These are phyloP conservation scores for Stomatorhinus ivindoensis DNA, from an alignment of 2,113 vertebrate species.

Conservation along the genomic window DNA sequence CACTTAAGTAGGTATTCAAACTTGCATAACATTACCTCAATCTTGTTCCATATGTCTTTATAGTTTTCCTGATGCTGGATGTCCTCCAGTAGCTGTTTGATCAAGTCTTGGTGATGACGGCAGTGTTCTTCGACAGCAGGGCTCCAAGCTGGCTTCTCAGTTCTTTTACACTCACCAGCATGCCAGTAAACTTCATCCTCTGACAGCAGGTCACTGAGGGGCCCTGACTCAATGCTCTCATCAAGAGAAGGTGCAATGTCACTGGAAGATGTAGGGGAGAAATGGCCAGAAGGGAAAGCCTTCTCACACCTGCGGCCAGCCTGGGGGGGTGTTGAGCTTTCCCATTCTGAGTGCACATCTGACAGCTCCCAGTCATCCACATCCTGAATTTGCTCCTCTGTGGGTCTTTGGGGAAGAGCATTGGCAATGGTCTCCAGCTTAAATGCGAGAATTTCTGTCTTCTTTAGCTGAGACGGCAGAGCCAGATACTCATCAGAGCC, in stretches of 20 bases:
- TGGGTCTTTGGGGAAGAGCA: slow-evolving; percentile 68
- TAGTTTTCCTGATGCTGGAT: slow-evolving; percentile 81
- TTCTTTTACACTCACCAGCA: slow-evolving; percentile 50
- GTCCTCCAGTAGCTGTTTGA: slow-evolving; percentile 80
- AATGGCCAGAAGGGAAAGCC: slow-evolving; percentile 42
- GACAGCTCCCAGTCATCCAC: slow-evolving; percentile 95
- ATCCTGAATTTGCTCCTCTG: slow-evolving; percentile 71
- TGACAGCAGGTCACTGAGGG: slow-evolving; percentile 77
- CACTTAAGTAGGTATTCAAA: background rate
- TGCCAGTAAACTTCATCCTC: slow-evolving; percentile 68
- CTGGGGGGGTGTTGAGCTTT: slow-evolving; percentile 55
- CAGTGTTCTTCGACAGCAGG: slow-evolving; percentile 51
- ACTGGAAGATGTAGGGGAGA: slow-evolving; percentile 81
- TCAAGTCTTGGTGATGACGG: slow-evolving; percentile 61
- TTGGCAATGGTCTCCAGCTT: slow-evolving; percentile 85
- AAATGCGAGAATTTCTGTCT: slow-evolving; percentile 83
- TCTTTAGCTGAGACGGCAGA: slow-evolving; percentile 82
- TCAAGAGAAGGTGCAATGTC: slow-evolving; percentile 78
- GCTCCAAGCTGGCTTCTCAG: slow-evolving; percentile 33
- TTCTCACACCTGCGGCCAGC: slow-evolving; percentile 58
- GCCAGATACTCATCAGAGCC: slow-evolving; percentile 95
- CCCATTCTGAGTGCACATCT: slow-evolving; percentile 83
- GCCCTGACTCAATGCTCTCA: slow-evolving; percentile 84
- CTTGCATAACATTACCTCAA: slow-evolving; percentile 70
- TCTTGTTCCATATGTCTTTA: slow-evolving; percentile 79